Evolutionary conservation across 1,140 invertebrate genomes (phyloP), one percentile per base, ranked within the genome.

Genomic region (Augochlora pura): DNA sequence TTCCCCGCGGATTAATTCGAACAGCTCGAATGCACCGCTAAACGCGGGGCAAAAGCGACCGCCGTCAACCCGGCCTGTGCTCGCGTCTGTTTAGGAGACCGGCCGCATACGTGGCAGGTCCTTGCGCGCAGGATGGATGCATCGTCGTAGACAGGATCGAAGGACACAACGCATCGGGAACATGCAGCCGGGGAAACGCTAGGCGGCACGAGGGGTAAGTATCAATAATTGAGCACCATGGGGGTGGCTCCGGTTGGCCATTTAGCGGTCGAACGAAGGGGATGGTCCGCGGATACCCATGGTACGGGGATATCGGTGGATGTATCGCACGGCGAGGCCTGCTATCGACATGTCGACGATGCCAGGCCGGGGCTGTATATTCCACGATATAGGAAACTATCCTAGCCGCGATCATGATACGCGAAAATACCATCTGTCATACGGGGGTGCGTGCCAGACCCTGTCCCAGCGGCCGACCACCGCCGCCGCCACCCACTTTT

Each of bases 331-430:
- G 86, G 86, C 87, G 87, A 88, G 88, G 90, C 88, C 91, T 93
- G 92, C 88, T 93, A 93, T 93, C 92, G 92, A 93, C 92, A 93
- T 93, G 90, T 92, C 90, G 91, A 90, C 88, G 88, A 90, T 91
- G 88, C 88, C 86, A 87, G 87, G 84, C 86, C 84, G 78, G 81
- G 74, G 79, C 82, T 87, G 81, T 88, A 87, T 89, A 88, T 88
- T 85, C 84, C 79, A 86, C 84, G 81, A 90, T 91, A 91, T 88
- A 89, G 89, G 84, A 89, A 88, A 89, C 87, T 90, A 88, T 89
- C 86, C 88, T 90, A 85, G 84, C 85, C 85, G 86, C 89, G 88
- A 91, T 91, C 90, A 87, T 86, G 90, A 91, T 91, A 91, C 90
- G 89, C 88, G 86, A 86, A 91, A 91, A 91, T 91, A 89, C 89